Conservation (phyloP, 2,888 invertebrate genomes). For the Acrocera orbiculus region DNA sequence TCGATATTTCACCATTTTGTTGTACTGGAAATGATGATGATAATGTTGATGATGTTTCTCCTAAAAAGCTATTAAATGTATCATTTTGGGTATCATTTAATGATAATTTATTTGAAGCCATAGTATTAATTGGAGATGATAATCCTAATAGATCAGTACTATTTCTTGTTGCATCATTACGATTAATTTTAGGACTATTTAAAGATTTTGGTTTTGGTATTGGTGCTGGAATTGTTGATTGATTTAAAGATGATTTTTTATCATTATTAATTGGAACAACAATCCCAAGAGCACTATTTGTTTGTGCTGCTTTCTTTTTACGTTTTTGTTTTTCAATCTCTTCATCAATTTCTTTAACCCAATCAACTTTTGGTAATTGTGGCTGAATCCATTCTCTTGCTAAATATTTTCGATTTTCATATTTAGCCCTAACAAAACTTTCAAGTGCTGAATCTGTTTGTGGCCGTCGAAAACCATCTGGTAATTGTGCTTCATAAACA, state of each 20-base stretch:
- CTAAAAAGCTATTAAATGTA: conserved; percentile 26
- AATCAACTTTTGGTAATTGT: conserved; percentile 63
- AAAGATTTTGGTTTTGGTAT: conserved; percentile 31
- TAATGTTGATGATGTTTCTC: conserved; percentile 22
- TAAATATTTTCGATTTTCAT: conserved; percentile 96
- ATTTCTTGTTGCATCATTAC: conserved; percentile 21
- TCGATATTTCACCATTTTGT: conserved; percentile 15
- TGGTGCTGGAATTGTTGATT: conserved; percentile 23
- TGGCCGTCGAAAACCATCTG: conserved; percentile 88
- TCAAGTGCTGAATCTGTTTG: conserved; percentile 88
- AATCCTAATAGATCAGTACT: conserved; percentile 27
- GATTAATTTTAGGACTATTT: conserved; percentile 37
- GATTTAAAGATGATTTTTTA: conserved; percentile 11
- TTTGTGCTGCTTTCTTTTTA: conserved; percentile 57
- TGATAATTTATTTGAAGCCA: conserved; percentile 23
- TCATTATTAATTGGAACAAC: conserved; percentile 14
- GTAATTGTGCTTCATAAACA: conserved; percentile 92
- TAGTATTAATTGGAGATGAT: conserved; percentile 33
- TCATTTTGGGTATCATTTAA: conserved; percentile 34
- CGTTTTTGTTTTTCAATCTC: conserved; percentile 66
- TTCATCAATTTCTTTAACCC: conserved; percentile 79
- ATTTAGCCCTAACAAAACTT: conserved; percentile 92
- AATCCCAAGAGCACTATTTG: conserved; percentile 16
- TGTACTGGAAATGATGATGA: conserved; percentile 18
- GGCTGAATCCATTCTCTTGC: conserved; percentile 95